Evolutionary conservation across 1,140 invertebrate species (phyloP).

Genomic region (Trialeurodes vaporariorum): DNA sequence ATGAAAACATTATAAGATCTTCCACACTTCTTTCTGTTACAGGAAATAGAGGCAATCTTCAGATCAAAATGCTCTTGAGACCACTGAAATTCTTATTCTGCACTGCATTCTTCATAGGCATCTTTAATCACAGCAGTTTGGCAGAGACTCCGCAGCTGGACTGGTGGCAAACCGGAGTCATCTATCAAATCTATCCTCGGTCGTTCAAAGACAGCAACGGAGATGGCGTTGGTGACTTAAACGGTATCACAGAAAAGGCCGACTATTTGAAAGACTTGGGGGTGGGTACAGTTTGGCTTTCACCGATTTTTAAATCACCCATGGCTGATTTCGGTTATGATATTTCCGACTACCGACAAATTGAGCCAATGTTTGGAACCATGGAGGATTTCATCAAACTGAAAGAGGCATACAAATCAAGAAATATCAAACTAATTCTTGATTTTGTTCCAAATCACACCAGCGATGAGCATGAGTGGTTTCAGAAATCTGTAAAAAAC

Average conservation of each 20-base stretch:
- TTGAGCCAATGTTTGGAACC: not conserved
- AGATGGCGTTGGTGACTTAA: conserved; percentile 41
- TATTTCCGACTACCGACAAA: conserved; percentile 41
- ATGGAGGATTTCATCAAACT: not conserved
- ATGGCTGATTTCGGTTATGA: conserved; percentile 62
- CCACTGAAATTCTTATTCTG: no score
- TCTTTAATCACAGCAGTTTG: no score
- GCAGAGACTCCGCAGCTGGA: no score
- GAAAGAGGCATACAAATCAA: not conserved
- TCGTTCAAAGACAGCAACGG: conserved; percentile 25
- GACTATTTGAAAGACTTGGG: conserved; percentile 50
- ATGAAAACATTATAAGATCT: conserved; percentile 4
- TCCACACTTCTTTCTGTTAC: not conserved
- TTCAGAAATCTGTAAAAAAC: conserved; percentile 45
- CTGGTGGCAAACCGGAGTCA: conserved; percentile 29
- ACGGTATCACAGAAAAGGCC: conserved; percentile 35
- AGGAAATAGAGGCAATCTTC: no score
- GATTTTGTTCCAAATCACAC: conserved; percentile 83
- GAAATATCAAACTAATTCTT: conserved; percentile 62
- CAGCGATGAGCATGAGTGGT: conserved; percentile 65
- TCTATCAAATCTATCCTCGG: conserved; percentile 41
- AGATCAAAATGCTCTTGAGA: no score
- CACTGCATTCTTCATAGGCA: no score
- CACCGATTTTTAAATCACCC: conserved; percentile 53
- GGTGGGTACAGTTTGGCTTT: conserved; percentile 54